phyloP scores from a whole-genome alignment of 2,888 invertebrate species.

The Chromoteleia sp. region DNA sequence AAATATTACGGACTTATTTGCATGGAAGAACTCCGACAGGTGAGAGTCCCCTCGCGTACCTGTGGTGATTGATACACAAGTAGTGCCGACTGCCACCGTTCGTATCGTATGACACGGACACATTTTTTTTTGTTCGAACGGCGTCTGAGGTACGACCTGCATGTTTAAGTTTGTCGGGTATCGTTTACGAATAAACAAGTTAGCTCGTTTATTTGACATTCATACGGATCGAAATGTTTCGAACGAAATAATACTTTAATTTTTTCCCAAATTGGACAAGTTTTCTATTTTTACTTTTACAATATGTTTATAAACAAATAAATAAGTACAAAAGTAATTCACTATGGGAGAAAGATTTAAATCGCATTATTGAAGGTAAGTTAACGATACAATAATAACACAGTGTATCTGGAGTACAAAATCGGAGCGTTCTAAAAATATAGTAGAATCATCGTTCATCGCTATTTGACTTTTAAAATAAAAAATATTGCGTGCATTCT shows the following conservation, averaged over 20 bases:
- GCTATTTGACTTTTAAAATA: constrained; percentile 37
- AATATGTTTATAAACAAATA: too few relatives aligned
- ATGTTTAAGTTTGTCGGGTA: constrained; percentile 32
- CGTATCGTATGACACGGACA: constrained; percentile 35
- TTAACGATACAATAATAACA: constrained; percentile 17
- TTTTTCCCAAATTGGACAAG: not conserved
- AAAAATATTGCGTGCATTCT: constrained; percentile 51
- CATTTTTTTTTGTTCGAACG: constrained; percentile 30
- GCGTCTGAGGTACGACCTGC: constrained; percentile 26
- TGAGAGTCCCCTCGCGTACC: constrained; percentile 54
- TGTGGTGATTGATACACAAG: constrained; percentile 66
- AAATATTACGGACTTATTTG: constrained; percentile 82
- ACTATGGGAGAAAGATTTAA: not conserved
- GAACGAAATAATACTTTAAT: constrained; percentile 1
- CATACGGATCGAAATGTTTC: constrained; percentile 10
- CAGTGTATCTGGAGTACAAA: not conserved
- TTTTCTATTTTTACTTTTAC: not conserved
- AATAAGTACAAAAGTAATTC: too few relatives aligned
- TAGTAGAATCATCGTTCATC: constrained; percentile 33
- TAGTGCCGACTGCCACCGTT: constrained; percentile 66
- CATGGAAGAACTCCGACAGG: constrained; percentile 70
- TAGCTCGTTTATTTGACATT: constrained; percentile 17
- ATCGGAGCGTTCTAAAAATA: constrained; percentile 3
- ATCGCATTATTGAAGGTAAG: not conserved
- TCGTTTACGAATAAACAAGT: constrained; percentile 29